Base-by-base conservation (phyloP, 2,797 vertebrate genomes). In the Kryptopterus vitreolus region DNA sequence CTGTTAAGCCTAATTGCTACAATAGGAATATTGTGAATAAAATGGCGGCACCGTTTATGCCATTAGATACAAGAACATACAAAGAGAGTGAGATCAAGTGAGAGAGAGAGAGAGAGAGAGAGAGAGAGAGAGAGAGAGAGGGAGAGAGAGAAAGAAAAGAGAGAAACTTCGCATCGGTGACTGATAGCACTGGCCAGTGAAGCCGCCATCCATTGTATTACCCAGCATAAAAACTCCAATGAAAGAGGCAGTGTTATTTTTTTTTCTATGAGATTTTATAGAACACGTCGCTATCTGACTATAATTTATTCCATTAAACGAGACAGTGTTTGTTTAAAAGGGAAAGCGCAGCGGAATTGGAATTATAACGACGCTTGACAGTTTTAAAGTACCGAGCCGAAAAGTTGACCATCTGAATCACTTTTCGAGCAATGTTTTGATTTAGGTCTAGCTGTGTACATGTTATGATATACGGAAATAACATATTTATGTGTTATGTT, bases 1-100 rank as follows among this genome's bases (percentile, higher is more conserved):
- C 52, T 66, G 77, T 78, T 59, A 26, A n/a, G 22, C 62, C 22
- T 74, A 66, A 80, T 74, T 57, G 71, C 62, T 75, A 80, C 71
- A 68, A n/a, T 75, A n/a, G 62, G 61, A 35, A 53, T 15, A 12
- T 18, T 38, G 20, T 9, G 48, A 68, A 59, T 12, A 68, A 35
- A 20, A 63, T 24, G 65, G 12, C 5, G 53, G 18, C 20, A 81
- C 16, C 31, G 24, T 26, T 76, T 29, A 29, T 59, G 62, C 29
- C 68, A 29, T 46, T 52, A 82, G 43, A 31, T 33, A 26, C 29
- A 81, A 68, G 61, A 69, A 13, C 16, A 46, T 16, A 62, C 3
- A 29, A 15, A 52, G 18, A 52, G 55, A 16, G n/a, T n/a, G n/a
- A n/a, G n/a, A n/a, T n/a, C n/a, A 57, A 69, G 80, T 24, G 29